Conservation (phyloP, 2,113 vertebrate species). For the Tapirus terrestris region DNA sequence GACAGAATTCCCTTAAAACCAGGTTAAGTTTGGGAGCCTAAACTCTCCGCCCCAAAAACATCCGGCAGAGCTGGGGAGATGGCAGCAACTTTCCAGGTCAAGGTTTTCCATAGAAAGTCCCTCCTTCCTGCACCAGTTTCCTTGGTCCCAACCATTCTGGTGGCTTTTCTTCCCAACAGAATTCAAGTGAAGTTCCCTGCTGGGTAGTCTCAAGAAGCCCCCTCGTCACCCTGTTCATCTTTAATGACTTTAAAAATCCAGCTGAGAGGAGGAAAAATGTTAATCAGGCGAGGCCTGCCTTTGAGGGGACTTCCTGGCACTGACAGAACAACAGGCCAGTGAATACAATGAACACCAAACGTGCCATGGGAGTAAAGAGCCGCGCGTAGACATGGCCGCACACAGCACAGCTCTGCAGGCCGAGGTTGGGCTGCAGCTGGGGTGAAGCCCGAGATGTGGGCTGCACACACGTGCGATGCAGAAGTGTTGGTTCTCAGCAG, state of each 20-base stretch:
- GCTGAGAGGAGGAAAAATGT: constrained; percentile 63
- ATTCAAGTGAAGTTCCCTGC: constrained; percentile 41
- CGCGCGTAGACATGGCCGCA: accelerated
- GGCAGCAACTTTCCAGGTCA: constrained; percentile 21
- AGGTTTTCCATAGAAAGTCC: constrained; percentile 47
- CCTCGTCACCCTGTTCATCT: constrained; percentile 45
- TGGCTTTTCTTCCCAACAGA: constrained; percentile 10
- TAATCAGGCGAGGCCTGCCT: constrained; percentile 65
- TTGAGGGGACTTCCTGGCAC: constrained; percentile 52
- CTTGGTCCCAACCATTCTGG: neutral
- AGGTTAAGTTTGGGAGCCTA: neutral
- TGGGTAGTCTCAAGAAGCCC: neutral
- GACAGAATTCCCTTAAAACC: constrained; percentile 19
- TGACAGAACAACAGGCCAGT: constrained; percentile 53
- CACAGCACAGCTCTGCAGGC: neutral
- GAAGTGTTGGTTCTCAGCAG: neutral
- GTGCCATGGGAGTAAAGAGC: neutral
- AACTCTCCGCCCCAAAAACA: neutral
- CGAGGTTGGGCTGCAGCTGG: neutral
- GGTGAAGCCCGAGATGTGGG: accelerated
- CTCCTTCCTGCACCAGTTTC: neutral
- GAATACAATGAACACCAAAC: neutral
- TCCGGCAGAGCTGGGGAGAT: neutral
- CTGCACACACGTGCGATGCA: neutral
- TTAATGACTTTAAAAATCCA: constrained; percentile 58